Evolutionary conservation across 2,888 invertebrate species (phyloP), one percentile per base, ranked within the genome.

Genomic region (Stictocephala bisonia): DNA sequence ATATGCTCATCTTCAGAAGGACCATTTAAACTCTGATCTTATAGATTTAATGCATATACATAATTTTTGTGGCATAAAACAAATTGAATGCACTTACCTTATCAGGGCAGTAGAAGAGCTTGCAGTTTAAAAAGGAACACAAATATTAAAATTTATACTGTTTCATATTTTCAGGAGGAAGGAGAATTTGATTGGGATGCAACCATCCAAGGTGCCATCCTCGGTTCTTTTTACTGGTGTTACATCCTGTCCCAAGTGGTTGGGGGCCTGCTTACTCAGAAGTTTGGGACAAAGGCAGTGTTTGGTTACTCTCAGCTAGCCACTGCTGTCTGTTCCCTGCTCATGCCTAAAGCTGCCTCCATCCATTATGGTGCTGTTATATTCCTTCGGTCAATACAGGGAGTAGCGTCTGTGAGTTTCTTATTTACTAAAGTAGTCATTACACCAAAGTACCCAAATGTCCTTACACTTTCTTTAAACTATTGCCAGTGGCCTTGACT

Each of bases 141-240:
- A n/a, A n/a, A n/a, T n/a, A n/a, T n/a, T n/a, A n/a, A n/a, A n/a
- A n/a, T n/a, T n/a, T n/a, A n/a, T n/a, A n/a, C n/a, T n/a, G n/a
- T n/a, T n/a, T n/a, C n/a, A n/a, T n/a, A n/a, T 71, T 13, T 68
- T 67, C 74, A 85, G 85, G 83, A 86, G 44, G 82, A 82, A 70
- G 89, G 89, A 13, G 89, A 90, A 78, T 88, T 90, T 78, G 85
- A 89, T 73, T 91, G 91, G 91, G 88, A 88, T 74, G 85, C 88
- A 27, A 82, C 86, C 27, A 86, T 88, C n/a, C 90, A 90, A 81
- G 88, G 90, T 11, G 85, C 88, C 71, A 89, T 91, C 71, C 82
- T 90, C 44, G 86, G 90, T 58, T 90, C 90, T 1, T 91, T 91
- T 82, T 91, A 90, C 82, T 91, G 91, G 91, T 90, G 90, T 77